Conservation (phyloP, 1,140 invertebrate genomes). For the Dysdera silvatica region DNA sequence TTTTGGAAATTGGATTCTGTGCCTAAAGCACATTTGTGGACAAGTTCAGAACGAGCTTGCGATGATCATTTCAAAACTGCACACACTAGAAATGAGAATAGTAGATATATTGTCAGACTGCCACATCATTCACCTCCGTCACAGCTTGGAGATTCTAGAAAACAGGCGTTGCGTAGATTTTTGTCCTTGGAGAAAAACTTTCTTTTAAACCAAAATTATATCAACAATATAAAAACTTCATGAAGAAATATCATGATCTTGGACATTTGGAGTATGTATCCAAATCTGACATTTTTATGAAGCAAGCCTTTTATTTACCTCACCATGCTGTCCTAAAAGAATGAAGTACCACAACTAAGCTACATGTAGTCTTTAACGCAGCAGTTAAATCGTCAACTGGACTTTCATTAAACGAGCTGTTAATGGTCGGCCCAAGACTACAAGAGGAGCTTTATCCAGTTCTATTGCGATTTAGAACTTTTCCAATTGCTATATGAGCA, state of each 20-base stretch:
- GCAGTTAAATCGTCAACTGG: conserved; percentile 34
- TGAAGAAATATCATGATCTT: not conserved
- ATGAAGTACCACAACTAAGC: conserved; percentile 40
- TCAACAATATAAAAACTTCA: not conserved
- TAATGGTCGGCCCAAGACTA: conserved; percentile 31
- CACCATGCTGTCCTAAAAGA: conserved; percentile 42
- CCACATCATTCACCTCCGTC: too few relatives aligned
- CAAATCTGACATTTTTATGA: not conserved
- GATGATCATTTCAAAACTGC: not conserved
- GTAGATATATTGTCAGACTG: not conserved
- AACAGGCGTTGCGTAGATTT: not conserved
- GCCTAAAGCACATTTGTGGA: not conserved
- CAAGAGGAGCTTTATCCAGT: conserved; percentile 32
- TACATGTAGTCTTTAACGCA: conserved; percentile 42
- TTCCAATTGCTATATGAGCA: conserved; percentile 35
- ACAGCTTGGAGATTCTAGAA: too few relatives aligned
- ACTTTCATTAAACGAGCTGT: conserved; percentile 40
- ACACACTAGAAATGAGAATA: not conserved
- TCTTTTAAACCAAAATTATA: not conserved
- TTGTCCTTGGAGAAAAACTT: not conserved
- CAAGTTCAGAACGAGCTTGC: not conserved
- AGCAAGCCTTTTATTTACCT: conserved; percentile 43
- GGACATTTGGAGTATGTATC: not conserved
- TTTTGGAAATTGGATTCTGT: too few relatives aligned
- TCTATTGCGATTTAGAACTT: conserved; percentile 34